phyloP scores from a whole-genome alignment of 2,113 vertebrate species.

The Microtus ochrogaster region DNA sequence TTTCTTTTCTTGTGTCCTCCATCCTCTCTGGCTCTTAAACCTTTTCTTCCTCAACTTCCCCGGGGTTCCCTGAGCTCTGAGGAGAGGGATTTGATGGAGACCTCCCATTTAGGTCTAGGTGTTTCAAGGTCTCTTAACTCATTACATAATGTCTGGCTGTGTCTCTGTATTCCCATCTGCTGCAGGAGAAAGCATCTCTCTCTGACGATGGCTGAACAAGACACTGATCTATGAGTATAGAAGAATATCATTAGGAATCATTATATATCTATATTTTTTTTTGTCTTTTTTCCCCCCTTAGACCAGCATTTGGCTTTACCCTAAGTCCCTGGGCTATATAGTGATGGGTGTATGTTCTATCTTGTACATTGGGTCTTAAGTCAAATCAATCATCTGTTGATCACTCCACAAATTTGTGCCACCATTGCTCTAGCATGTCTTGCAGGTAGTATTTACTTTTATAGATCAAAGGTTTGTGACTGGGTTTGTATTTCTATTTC shows the following conservation, averaged over 20 bases:
- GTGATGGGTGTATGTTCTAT: not conserved
- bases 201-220: not conserved
- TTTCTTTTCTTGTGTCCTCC: not conserved
- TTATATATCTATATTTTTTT: not conserved
- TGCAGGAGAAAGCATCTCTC: not conserved
- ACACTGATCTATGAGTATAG: not conserved
- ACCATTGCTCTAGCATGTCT: not conserved
- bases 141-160: not conserved
- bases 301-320: not conserved
- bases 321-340: not conserved
- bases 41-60: not conserved
- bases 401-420: not conserved
- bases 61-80: not conserved
- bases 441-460: not conserved
- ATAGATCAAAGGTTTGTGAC: not conserved
- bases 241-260: not conserved
- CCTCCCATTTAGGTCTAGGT: not conserved
- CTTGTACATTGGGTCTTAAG: not conserved
- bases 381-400: not conserved
- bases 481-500: not conserved
- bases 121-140: not conserved
- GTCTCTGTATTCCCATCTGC: not conserved
- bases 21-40: not conserved
- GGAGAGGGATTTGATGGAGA: not conserved
- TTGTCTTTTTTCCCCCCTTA: not conserved